Evolutionary conservation across 2,797 vertebrate genomes (phyloP), one percentile per base, ranked within the genome.

Genomic region (Propithecus perrieri): DNA sequence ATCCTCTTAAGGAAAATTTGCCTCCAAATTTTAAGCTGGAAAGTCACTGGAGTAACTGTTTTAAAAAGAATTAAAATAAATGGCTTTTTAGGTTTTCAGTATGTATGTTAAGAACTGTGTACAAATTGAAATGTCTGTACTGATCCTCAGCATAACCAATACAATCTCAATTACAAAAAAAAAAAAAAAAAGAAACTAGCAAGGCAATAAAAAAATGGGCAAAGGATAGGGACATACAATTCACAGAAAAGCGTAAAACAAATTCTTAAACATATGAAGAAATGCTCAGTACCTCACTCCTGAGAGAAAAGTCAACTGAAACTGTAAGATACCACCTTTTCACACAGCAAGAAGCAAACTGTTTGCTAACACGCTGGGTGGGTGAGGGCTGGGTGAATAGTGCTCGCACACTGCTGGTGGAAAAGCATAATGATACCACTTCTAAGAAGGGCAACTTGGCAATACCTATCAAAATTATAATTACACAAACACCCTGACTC

Each of bases 311-410:
- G 4, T 2, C 30, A 11, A 0, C 0, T 1, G 13, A 13, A 22
- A 22, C 26, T 5, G 0, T 0, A 18, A 22, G 41, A 8, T 0
- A 7, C 10, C 15, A 3, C 50, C 1, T 55, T 10, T 14, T 22
- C 35, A 6, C 0, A 4, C 0, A 13, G 28, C 46, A 7, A 41
- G 65, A 11, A 12, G 11, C 50, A 30, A 5, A 35, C 33, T 12
- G 14, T 28, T 38, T 2, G 2, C 13, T 28, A 9, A 28, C 53
- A 57, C 2, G 33, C 24, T 30, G 17, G n/a, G n/a, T 14, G 22
- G 3, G 38, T 11, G 6, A 35, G 33, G 38, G 14, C 0, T 2
- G 2, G 20, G 48, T 9, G 33, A 79, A 26, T 10, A 43, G 22
- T 1, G 2, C 4, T 41, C 26, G 4, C 6, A 24, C n/a, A 22